Evolutionary conservation across 2,888 invertebrate genomes (phyloP), one percentile per base, ranked within the genome.

Genomic region (Bombyx huttoni): DNA sequence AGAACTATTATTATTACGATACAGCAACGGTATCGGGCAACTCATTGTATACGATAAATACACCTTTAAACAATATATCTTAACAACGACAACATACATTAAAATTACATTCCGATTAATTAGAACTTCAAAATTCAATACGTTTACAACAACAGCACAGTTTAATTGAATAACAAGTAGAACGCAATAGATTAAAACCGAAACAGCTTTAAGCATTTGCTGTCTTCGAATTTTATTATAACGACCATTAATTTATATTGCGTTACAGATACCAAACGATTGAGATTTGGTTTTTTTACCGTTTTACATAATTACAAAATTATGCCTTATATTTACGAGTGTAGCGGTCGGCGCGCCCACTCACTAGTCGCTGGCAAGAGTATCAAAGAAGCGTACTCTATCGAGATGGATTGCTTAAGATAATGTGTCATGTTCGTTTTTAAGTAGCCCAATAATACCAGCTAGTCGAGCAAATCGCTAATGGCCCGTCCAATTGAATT

Each of bases 281-380:
- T 82, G 76, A 67, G 75, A 72, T 70, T 73, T 70, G 70, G 64
- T 68, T 78, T 82, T 75, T 84, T 80, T 81, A 82, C 78, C 82
- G 83, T 80, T 84, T 84, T 80, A 81, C 76, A 81, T 84, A 83
- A 85, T 85, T 83, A 86, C 81, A 78, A 82, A 83, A 82, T 83
- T 83, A 84, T 82, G 78, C 76, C 71, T 76, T 73, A 69, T 77
- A 73, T 81, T 78, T 78, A 80, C 71, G 76, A 75, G 75, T 73
- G 68, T 66, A 62, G 64, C 67, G 67, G 60, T 60, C 65, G 72
- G 61, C 75, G 75, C 80, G 72, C 83, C 81, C 81, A 82, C 83
- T 79, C 75, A 24, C 59, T 62, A 60, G 64, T 69, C 65, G 68
- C 70, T 68, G 70, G 68, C 70, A 70, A 74, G 69, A 75, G 71